Evolutionary conservation across 1,140 invertebrate genomes (phyloP).

Genomic region (Antheraea mylitta): DNA sequence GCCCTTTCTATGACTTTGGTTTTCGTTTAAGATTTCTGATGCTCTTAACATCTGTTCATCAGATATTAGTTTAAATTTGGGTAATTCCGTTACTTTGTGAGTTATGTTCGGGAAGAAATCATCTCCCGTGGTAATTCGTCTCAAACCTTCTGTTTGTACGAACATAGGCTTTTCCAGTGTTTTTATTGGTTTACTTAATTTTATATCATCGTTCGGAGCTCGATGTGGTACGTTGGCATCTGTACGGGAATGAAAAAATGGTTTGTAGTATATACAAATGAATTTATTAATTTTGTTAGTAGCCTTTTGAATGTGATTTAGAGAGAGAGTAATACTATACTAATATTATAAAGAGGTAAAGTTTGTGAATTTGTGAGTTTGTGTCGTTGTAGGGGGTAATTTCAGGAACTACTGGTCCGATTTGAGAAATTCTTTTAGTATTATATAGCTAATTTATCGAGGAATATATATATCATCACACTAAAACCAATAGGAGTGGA

Average conservation of each 20-base stretch:
- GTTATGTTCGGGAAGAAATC: conserved; percentile 50
- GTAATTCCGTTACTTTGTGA: conserved; percentile 37
- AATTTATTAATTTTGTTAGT: background rate
- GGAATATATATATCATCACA: too few relatives aligned
- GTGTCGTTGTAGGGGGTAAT: too few relatives aligned
- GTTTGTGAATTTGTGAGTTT: too few relatives aligned
- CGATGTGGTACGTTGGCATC: conserved; percentile 72
- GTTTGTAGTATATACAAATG: conserved; percentile 18
- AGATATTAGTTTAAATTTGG: conserved; percentile 67
- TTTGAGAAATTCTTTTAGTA: too few relatives aligned
- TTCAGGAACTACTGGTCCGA: too few relatives aligned
- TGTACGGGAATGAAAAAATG: conserved; percentile 57
- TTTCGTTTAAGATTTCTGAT: conserved; percentile 57
- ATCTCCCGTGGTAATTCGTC: conserved; percentile 37
- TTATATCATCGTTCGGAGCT: conserved; percentile 42
- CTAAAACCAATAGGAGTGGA: too few relatives aligned
- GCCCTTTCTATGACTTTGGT: conserved; percentile 48
- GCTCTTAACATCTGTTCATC: conserved; percentile 66
- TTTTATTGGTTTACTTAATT: conserved; percentile 29
- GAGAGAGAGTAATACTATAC: too few relatives aligned
- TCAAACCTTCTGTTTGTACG: conserved; percentile 53
- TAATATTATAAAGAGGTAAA: too few relatives aligned
- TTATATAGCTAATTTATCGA: too few relatives aligned
- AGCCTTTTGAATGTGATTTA: background rate
- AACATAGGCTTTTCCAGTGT: conserved; percentile 65